Percentiles rank a stretch among this genome's conserved stretches.
Evolutionary conservation across 2,113 vertebrate species (phyloP).

Genomic region (Mormyrus lacerda): DNA sequence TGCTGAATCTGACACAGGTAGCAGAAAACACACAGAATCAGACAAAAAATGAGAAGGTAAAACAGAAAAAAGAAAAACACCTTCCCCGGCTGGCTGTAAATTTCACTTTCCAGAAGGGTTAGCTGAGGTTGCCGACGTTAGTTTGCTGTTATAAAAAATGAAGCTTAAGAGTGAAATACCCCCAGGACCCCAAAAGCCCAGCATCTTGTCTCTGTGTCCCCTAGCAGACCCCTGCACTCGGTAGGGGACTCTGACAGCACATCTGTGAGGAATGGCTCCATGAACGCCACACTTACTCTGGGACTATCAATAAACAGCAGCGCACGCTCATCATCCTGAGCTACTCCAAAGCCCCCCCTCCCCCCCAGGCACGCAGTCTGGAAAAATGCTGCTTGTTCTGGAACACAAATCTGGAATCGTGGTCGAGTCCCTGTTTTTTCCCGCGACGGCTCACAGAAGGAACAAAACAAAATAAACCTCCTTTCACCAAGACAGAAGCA

Average conservation of each 20-base stretch:
- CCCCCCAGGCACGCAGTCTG: background rate
- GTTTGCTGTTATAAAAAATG: background rate
- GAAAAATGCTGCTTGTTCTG: background rate
- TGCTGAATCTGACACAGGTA: constrained; percentile 6
- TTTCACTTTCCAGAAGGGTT: background rate
- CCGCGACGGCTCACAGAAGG: background rate
- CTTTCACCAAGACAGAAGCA: background rate
- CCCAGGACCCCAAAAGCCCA: background rate
- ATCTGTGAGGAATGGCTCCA: background rate
- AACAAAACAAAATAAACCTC: background rate
- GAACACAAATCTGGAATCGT: background rate
- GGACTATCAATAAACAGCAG: background rate
- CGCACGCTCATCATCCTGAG: background rate
- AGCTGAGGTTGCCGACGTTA: background rate
- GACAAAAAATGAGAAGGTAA: background rate
- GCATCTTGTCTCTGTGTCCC: background rate
- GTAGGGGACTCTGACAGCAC: background rate
- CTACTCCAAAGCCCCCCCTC: background rate
- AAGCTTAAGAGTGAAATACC: background rate
- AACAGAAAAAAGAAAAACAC: background rate
- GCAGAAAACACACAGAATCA: background rate
- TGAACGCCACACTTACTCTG: background rate
- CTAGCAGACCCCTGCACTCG: background rate
- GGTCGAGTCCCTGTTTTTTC: background rate
- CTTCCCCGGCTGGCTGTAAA: background rate